A percentile compares a stretch with the other conserved stretches of the same genome.
These are phyloP conservation scores for Argyresthia albistria DNA, from an alignment of 2,888 invertebrate genomes.

Conservation along the genomic window DNA sequence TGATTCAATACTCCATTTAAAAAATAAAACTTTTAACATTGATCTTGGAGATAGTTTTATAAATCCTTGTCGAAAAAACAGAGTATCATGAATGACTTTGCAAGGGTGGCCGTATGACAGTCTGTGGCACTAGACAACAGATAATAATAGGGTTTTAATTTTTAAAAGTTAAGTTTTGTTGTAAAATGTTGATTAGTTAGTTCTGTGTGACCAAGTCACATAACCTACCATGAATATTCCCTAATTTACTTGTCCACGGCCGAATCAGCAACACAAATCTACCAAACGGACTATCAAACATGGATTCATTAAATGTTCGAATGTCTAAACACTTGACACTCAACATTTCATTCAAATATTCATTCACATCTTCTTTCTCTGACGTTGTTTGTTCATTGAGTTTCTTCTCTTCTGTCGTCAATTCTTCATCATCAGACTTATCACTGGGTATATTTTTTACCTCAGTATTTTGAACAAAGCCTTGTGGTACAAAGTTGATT, in stretches of 20 bases:
- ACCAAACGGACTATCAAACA: slow-evolving; percentile 47
- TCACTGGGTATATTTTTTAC: not conserved
- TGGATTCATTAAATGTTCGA: slow-evolving; percentile 29
- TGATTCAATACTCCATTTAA: no score
- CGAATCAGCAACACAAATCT: slow-evolving; percentile 42
- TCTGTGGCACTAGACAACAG: no score
- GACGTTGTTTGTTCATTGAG: not conserved
- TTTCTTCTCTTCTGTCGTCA: not conserved
- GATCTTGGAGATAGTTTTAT: no score
- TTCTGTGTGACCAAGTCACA: no score
- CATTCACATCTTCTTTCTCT: slow-evolving; percentile 13
- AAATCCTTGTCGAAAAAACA: no score
- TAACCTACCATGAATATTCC: slow-evolving; percentile 44
- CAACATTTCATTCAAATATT: slow-evolving; percentile 36
- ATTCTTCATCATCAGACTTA: slow-evolving; percentile 7
- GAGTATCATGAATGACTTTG: no score
- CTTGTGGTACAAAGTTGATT: slow-evolving; percentile 43
- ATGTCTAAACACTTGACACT: slow-evolving; percentile 32
- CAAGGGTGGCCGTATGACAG: no score
- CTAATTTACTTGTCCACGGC: slow-evolving; percentile 43
- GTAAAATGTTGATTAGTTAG: no score
- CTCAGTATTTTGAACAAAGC: slow-evolving; percentile 8
- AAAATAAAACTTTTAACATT: no score
- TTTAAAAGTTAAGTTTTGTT: no score
- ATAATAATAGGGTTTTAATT: no score